Evolutionary conservation across 1,140 invertebrate genomes (phyloP).

Genomic region (Nasonia longicornis): DNA sequence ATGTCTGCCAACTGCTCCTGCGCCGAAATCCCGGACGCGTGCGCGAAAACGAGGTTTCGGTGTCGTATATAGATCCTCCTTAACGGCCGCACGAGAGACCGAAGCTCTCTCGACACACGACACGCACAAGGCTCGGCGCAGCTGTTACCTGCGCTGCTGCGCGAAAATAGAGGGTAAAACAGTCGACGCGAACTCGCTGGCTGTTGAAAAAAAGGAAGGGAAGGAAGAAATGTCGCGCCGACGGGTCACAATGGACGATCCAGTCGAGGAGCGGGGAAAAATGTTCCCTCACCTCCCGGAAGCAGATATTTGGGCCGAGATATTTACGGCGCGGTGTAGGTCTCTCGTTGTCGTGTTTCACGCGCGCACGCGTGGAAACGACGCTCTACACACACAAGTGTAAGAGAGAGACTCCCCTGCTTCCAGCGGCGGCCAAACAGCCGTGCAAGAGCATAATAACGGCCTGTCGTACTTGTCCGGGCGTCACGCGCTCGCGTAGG

Average conservation of each 20-base stretch:
- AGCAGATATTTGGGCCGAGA: constrained; percentile 15
- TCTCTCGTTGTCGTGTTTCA: background rate
- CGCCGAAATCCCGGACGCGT: background rate
- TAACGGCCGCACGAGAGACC: background rate
- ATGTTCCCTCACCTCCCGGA: background rate
- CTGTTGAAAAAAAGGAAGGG: background rate
- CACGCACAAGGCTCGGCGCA: background rate
- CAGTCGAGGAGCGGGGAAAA: constrained; percentile 12
- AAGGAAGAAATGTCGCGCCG: background rate
- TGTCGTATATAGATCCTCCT: constrained; percentile 28
- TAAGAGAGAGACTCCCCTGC: background rate
- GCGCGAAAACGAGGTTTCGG: constrained; percentile 7
- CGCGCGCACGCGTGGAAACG: background rate
- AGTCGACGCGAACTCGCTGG: background rate
- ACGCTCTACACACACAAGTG: background rate
- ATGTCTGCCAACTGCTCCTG: background rate
- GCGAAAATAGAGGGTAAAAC: background rate
- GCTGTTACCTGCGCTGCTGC: background rate
- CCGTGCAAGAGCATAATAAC: background rate
- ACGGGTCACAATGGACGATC: constrained; percentile 18
- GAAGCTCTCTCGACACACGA: background rate
- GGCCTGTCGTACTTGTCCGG: background rate
- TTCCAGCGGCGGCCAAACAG: background rate
- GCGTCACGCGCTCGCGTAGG: background rate
- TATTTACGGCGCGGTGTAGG: background rate